Percentiles rank a stretch among this genome's conserved stretches.
phyloP scores from a whole-genome alignment of 1,140 invertebrate genomes.

The Rhysida immarginata region DNA sequence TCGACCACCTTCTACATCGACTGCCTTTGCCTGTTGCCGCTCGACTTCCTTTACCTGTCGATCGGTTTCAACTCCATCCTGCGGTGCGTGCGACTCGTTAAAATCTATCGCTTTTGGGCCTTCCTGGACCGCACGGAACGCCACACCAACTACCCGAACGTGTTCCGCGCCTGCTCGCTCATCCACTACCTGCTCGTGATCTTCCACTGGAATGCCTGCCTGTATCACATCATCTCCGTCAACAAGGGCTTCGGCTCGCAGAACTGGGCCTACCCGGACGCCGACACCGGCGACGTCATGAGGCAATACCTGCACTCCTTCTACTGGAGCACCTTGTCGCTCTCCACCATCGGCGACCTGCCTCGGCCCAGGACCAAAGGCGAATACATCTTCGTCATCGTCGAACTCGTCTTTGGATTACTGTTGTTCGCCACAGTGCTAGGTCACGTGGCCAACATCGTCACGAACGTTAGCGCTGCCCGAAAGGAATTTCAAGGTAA shows the following conservation, averaged over 20 bases:
- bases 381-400: slow-evolving; percentile 79
- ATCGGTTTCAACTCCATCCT: slow-evolving; percentile 96
- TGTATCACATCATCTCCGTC: slow-evolving; percentile 90
- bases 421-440: slow-evolving; percentile 81
- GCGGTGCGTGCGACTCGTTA: slow-evolving; percentile 89
- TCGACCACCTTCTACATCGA: slow-evolving; percentile 98
- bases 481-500: slow-evolving; percentile 92
- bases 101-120: slow-evolving; percentile 96
- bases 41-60: slow-evolving; percentile 95
- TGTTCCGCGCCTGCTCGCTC: slow-evolving; percentile 79
- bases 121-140: slow-evolving; percentile 96
- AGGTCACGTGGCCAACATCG: slow-evolving; percentile 88
- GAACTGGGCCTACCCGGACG: slow-evolving; percentile 64
- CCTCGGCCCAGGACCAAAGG: slow-evolving; percentile 62
- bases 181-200: slow-evolving; percentile 94
- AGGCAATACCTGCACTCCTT: slow-evolving; percentile 93
- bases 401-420: slow-evolving; percentile 74
- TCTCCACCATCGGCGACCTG: slow-evolving; percentile 67
- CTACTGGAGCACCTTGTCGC: slow-evolving; percentile 91
- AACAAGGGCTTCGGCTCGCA: slow-evolving; percentile 82
- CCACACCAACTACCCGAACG: slow-evolving; percentile 96
- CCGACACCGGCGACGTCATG: slow-evolving; percentile 64
- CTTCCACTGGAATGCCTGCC: slow-evolving; percentile 98
- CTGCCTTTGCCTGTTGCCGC: slow-evolving; percentile 87
- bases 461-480: slow-evolving; percentile 83